phyloP scores from a whole-genome alignment of 37 sponge, comb jelly and placozoan genomes.

The Cladorhizidae sp. region DNA sequence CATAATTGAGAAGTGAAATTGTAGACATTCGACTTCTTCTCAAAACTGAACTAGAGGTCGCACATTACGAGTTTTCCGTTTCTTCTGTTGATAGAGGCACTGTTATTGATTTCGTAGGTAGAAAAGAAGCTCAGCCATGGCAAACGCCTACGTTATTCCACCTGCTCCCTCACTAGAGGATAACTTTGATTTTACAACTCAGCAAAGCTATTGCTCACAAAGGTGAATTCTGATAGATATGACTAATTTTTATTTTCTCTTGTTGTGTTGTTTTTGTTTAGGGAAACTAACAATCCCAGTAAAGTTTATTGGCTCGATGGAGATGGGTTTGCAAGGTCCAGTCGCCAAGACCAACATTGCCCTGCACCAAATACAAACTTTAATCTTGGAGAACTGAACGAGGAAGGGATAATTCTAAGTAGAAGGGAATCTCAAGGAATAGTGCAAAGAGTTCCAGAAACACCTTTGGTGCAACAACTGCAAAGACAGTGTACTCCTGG shows the following conservation, averaged over 20 bases:
- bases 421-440: background rate
- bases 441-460: slow-evolving; percentile 58
- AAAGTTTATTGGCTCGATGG: slow-evolving; percentile 20
- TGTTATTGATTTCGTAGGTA: too few species aligned
- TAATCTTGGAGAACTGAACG: background rate
- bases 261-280: background rate
- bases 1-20: background rate
- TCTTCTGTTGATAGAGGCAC: too few species aligned
- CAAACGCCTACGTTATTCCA: slow-evolving; percentile 48
- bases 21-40: background rate
- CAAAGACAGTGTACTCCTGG: background rate
- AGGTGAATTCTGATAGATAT: background rate
- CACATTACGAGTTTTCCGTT: too few species aligned
- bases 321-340: slow-evolving; percentile 30
- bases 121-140: slow-evolving; percentile 30
- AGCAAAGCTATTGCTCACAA: slow-evolving; percentile 12
- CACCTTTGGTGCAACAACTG: slow-evolving; percentile 29
- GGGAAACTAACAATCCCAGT: background rate
- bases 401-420: background rate
- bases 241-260: background rate
- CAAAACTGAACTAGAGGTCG: background rate
- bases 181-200: slow-evolving; percentile 35
- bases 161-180: slow-evolving; percentile 48
- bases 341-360: background rate
- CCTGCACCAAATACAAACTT: too few species aligned